Evolutionary conservation across 2,888 invertebrate genomes (phyloP).

Genomic region (Pyrrhia umbra): DNA sequence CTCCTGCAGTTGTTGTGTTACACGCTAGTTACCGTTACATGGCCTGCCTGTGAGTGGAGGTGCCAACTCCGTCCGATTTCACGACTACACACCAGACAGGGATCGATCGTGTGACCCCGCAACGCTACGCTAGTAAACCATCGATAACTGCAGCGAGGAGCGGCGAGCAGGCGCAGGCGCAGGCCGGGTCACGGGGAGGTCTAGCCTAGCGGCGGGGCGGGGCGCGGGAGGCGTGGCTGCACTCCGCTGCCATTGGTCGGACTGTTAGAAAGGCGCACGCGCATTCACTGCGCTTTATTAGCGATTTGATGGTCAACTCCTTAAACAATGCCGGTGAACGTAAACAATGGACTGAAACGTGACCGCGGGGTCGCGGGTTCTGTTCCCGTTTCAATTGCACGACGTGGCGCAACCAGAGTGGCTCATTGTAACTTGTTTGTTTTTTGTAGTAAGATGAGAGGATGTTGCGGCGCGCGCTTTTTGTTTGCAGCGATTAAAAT

Average conservation of each 20-base stretch:
- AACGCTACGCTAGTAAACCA: constrained; percentile 56
- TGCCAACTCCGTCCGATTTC: constrained; percentile 47
- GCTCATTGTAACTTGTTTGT: constrained; percentile 57
- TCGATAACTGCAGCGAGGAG: constrained; percentile 35
- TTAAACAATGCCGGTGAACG: constrained; percentile 64
- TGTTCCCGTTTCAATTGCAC: constrained; percentile 66
- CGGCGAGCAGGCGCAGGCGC: constrained; percentile 23
- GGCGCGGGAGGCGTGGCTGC: constrained; percentile 60
- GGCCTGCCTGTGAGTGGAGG: constrained; percentile 29
- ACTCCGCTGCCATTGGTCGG: constrained; percentile 57
- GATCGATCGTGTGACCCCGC: constrained; percentile 54
- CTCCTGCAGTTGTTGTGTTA: too few relatives aligned
- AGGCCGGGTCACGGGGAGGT: constrained; percentile 43
- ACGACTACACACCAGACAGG: constrained; percentile 35
- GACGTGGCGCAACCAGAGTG: constrained; percentile 58
- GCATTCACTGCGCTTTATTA: constrained; percentile 62
- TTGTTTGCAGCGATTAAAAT: constrained; percentile 61
- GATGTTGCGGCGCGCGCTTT: constrained; percentile 60
- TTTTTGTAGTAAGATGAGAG: constrained; percentile 64
- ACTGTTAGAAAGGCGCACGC: constrained; percentile 63
- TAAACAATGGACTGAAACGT: constrained; percentile 77
- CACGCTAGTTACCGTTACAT: constrained; percentile 15
- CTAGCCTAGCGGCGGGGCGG: constrained; percentile 43
- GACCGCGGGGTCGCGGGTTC: constrained; percentile 68
- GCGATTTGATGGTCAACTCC: constrained; percentile 64